Evolutionary conservation across 2,888 invertebrate species (phyloP).

Genomic region (Diadromus collaris): DNA sequence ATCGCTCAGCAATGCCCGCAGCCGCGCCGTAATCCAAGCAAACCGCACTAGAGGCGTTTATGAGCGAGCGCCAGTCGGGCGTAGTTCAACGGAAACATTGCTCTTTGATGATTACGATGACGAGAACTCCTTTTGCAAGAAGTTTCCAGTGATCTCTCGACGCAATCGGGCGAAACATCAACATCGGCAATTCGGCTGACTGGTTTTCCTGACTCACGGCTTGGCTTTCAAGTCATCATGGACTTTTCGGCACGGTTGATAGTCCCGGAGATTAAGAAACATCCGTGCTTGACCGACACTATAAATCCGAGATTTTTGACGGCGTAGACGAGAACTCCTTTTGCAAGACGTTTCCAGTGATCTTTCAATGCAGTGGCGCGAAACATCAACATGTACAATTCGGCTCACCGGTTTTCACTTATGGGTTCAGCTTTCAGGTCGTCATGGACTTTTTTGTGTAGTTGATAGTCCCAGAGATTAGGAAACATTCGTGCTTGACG

Average conservation of each 20-base stretch:
- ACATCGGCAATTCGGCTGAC: not conserved
- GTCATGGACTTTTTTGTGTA: too few species aligned
- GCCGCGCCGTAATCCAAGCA: slow-evolving; percentile 52
- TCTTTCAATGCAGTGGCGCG: slow-evolving; percentile 20
- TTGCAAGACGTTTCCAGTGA: slow-evolving; percentile 15
- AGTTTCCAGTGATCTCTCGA: slow-evolving; percentile 24
- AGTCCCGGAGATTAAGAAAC: not conserved
- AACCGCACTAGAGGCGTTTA: slow-evolving; percentile 50
- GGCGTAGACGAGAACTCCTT: not conserved
- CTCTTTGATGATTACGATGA: slow-evolving; percentile 47
- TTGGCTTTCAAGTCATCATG: not conserved
- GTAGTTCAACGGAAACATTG: slow-evolving; percentile 55
- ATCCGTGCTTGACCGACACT: not conserved
- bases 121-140: slow-evolving; percentile 11
- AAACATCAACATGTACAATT: slow-evolving; percentile 20
- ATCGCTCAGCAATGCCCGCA: slow-evolving; percentile 35
- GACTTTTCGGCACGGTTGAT: not conserved
- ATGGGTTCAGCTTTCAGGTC: too few species aligned
- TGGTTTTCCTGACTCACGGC: not conserved
- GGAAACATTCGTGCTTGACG: too few species aligned
- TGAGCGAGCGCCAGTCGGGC: slow-evolving; percentile 48
- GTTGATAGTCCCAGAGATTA: too few species aligned
- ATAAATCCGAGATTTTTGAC: not conserved
- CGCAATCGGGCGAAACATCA: slow-evolving; percentile 7
- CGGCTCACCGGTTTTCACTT: too few species aligned